phyloP scores from a whole-genome alignment of 1,140 invertebrate species.

The Apis laboriosa region DNA sequence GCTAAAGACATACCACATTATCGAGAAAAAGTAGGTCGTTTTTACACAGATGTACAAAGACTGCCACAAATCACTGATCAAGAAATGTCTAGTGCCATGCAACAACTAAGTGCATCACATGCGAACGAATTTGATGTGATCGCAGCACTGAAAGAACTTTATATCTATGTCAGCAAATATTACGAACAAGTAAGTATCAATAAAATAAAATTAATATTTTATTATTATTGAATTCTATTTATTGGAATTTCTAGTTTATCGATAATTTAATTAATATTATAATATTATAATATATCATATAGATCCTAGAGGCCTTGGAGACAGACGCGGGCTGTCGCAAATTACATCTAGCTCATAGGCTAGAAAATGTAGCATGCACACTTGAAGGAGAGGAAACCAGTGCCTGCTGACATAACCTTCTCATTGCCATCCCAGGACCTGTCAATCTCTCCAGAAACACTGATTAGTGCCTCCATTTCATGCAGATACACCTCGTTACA shows the following conservation, averaged over 20 bases:
- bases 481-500: conserved; percentile 74
- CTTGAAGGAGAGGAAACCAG: conserved; percentile 88
- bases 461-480: conserved; percentile 79
- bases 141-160: conserved; percentile 95
- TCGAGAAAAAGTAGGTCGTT: conserved; percentile 92
- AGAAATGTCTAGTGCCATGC: conserved; percentile 95
- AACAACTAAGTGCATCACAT: conserved; percentile 93
- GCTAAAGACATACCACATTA: conserved; percentile 97
- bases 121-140: conserved; percentile 94
- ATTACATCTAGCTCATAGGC: conserved; percentile 92
- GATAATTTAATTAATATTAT: neutral
- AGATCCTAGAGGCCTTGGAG: conserved; percentile 92
- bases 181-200: conserved; percentile 90
- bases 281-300: conserved; percentile 48
- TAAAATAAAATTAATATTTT: neutral
- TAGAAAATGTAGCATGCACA: conserved; percentile 94
- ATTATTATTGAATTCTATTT: neutral
- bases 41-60: conserved; percentile 92
- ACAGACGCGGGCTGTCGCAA: conserved; percentile 90
- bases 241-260: neutral
- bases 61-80: conserved; percentile 95
- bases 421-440: conserved; percentile 71
- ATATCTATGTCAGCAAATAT: conserved; percentile 97
- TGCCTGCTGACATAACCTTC: conserved; percentile 79
- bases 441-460: conserved; percentile 76